Evolutionary conservation across 2,888 invertebrate species (phyloP).

Genomic region (Physocephala rufipes): DNA sequence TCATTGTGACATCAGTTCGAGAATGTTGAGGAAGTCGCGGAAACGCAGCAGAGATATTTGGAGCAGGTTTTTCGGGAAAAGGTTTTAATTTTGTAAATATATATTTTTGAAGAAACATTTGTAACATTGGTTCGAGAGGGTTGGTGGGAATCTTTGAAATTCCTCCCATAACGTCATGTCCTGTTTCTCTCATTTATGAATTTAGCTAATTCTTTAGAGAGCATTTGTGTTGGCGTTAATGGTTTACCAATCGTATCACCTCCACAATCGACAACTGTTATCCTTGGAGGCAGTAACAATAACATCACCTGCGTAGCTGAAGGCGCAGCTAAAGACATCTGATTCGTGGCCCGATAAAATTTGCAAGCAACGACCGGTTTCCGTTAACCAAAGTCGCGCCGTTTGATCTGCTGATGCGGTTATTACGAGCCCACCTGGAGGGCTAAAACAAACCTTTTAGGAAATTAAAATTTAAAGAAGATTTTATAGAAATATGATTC

Average conservation of each 20-base stretch:
- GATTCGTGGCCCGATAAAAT: conserved; percentile 79
- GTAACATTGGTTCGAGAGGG: no score
- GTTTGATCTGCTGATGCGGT: conserved; percentile 82
- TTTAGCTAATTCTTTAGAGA: no score
- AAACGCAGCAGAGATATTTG: no score
- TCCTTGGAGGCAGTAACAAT: conserved; percentile 85
- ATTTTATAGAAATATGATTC: neutral
- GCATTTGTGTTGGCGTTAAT: conserved; percentile 49
- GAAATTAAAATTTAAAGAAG: conserved; percentile 32
- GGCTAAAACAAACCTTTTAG: conserved; percentile 79
- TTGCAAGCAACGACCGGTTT: conserved; percentile 76
- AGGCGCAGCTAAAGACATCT: conserved; percentile 85
- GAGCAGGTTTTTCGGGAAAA: neutral
- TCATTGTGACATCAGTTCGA: no score
- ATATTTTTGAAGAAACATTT: no score
- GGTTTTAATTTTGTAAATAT: neutral
- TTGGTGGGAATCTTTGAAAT: no score
- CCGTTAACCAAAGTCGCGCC: conserved; percentile 75
- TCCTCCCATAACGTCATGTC: no score
- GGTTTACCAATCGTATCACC: conserved; percentile 75
- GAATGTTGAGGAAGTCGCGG: no score
- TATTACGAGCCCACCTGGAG: conserved; percentile 76
- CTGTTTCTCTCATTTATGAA: no score
- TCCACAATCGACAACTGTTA: conserved; percentile 83
- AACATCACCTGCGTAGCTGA: conserved; percentile 80